Conservation (phyloP, 2,888 invertebrate species). For the Stratiomys singularior region DNA sequence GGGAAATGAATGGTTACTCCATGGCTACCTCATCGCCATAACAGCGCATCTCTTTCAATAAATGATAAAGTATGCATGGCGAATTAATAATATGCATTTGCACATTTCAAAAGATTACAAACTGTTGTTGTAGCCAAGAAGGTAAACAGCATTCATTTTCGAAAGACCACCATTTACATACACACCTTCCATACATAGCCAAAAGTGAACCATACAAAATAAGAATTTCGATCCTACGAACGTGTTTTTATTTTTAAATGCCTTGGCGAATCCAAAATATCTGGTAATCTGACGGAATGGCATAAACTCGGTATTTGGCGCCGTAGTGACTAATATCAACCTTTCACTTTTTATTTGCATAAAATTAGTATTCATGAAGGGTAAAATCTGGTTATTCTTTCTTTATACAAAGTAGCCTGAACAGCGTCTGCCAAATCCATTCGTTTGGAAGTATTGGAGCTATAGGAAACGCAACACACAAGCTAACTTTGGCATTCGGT, state of each 20-base stretch:
- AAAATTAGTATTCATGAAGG: background rate
- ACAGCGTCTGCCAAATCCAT: too few species aligned
- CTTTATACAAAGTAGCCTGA: too few species aligned
- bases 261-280: slow-evolving; percentile 1
- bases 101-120: background rate
- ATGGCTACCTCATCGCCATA: too few species aligned
- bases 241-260: slow-evolving; percentile 24
- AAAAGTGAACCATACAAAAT: background rate
- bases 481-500: too few species aligned
- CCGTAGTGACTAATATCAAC: slow-evolving; percentile 1
- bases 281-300: background rate
- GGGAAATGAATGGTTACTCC: too few species aligned
- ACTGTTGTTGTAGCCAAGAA: background rate
- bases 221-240: background rate
- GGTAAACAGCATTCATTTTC: slow-evolving; percentile 8
- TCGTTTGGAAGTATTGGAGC: too few species aligned
- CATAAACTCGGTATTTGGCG: background rate
- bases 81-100: slow-evolving; percentile 29
- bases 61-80: slow-evolving; percentile 12
- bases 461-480: too few species aligned
- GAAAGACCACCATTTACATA: slow-evolving; percentile 4
- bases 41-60: background rate
- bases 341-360: slow-evolving; percentile 6
- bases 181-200: background rate
- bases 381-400: background rate